Percentiles rank a stretch among this genome's conserved stretches.
Conservation (phyloP, 2,113 vertebrate species). For the Micronisus gabar region DNA sequence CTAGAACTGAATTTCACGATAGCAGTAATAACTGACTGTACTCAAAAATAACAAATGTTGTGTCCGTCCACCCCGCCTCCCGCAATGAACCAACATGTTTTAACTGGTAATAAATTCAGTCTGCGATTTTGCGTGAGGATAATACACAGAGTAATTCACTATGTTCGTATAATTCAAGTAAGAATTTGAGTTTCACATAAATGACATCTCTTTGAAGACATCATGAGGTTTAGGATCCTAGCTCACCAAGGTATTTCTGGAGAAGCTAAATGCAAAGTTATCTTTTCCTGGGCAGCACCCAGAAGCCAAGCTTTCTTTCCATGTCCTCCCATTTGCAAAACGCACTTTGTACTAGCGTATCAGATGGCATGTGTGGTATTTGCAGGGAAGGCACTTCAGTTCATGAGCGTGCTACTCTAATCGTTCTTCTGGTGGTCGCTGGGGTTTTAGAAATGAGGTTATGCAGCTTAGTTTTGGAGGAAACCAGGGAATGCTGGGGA, state of each 20-base stretch:
- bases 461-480: constrained; percentile 29
- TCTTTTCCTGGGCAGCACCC: too few species aligned
- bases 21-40: background rate
- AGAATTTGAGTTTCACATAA: background rate
- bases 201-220: background rate
- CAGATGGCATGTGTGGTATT: background rate
- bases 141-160: background rate
- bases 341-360: fast-evolving
- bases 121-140: background rate
- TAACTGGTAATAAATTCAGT: background rate
- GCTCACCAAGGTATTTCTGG: background rate
- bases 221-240: background rate
- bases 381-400: background rate
- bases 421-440: background rate
- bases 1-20: background rate
- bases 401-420: background rate
- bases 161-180: fast-evolving
- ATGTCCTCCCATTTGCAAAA: fast-evolving
- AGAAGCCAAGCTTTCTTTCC: background rate
- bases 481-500: constrained; percentile 6
- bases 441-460: constrained; percentile 15
- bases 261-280: background rate
- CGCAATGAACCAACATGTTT: fast-evolving
- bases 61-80: fast-evolving
- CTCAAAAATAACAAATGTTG: background rate